Evolutionary conservation across 2,888 invertebrate genomes (phyloP), one percentile per base, ranked within the genome.

Genomic region (Dolichomitus sp.): DNA sequence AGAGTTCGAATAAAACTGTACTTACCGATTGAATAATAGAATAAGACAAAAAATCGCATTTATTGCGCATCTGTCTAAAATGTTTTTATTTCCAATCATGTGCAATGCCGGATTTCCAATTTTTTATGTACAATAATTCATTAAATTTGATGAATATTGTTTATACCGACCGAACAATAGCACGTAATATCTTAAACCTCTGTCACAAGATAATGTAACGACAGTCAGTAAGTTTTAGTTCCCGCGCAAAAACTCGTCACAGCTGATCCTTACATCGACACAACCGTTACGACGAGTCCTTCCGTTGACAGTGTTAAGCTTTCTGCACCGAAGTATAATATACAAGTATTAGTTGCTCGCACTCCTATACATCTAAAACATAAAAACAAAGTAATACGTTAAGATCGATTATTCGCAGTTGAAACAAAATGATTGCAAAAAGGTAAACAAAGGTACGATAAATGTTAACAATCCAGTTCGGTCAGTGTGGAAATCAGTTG

Each of bases 401-500:
- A 23, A 4, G 9, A n/a, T 63, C 27, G 9, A 40, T 19, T 59
- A 12, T 59, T 17, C 12, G 30, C 17, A 37, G 61, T 19, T n/a
- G 33, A 17, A 12, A n/a, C 3, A 33, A 23, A 23, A 27, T 27
- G 30, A 45, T 2, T 4, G 27, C n/a, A 27, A 2, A 11, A 23
- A 14, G 6, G 23, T 45, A 48, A 14, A 48, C 27, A 48, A 54
- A 54, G 19, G 4, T 42, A 17, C 48, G 17, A 72, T 14, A 19
- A n/a, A 92, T 95, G 90, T 88, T 95, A 48, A 94, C 94, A 14
- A 81, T 95, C 78, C 95, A 95, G 88, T 95, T 94, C 85, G 95
- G 95, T 11, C 95, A 95, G 87, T 95, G 95, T 88, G 95, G 95
- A 42, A 95, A 95, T 92, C 95, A 95, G 90, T 88, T 95, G 63